These are phyloP conservation scores for Pachyramphus minor DNA, from an alignment of 2,113 vertebrate species.

Conservation along the genomic window DNA sequence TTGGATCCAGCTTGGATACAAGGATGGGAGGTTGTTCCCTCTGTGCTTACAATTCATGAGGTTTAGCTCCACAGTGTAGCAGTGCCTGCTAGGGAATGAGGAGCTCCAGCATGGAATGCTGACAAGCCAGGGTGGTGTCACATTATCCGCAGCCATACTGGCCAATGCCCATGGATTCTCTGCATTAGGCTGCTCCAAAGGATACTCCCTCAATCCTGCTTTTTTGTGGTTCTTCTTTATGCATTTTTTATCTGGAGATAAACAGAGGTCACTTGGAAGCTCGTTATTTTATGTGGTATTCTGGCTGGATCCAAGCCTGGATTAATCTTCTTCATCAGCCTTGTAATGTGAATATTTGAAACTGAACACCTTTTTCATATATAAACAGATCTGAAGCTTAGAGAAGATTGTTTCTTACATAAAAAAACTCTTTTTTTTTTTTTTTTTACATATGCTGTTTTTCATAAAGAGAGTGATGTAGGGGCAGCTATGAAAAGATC, in stretches of 20 bases:
- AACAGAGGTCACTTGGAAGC: neutral
- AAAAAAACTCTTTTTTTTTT: neutral
- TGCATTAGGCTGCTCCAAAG: neutral
- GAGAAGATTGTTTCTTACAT: neutral
- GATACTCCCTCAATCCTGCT: neutral
- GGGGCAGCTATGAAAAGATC: neutral
- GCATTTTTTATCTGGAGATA: neutral
- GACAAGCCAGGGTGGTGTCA: neutral
- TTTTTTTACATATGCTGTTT: neutral
- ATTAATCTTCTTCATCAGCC: neutral
- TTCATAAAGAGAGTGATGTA: neutral
- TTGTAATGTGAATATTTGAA: neutral
- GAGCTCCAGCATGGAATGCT: neutral
- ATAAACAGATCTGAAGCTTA: neutral
- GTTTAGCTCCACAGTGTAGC: neutral
- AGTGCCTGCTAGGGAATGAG: neutral
- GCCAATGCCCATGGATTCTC: neutral
- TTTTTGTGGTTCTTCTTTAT: neutral
- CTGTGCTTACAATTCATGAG: neutral
- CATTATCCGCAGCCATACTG: rapidly evolving
- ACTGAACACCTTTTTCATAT: neutral
- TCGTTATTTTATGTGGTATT: neutral
- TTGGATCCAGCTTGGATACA: neutral
- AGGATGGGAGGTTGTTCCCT: neutral
- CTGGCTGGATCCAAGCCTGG: neutral